Percentiles rank a stretch among this genome's conserved stretches.
Conservation (phyloP, 2,797 vertebrate genomes). For the Yasuhikotakia modesta region DNA sequence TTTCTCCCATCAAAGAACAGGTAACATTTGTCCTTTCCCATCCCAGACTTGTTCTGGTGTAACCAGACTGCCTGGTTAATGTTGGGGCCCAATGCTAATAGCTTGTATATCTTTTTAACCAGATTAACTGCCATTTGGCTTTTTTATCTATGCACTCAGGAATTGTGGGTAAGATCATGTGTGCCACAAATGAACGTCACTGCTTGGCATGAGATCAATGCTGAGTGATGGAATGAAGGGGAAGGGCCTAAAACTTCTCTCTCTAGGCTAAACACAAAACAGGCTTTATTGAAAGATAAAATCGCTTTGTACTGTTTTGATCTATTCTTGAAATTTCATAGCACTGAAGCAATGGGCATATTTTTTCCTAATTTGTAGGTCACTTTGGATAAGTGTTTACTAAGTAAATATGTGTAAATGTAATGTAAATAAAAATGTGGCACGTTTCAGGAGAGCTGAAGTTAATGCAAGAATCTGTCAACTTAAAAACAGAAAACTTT, state of each 20-base stretch:
- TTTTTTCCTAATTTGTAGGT: neutral
- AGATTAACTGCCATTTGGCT: neutral
- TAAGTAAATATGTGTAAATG: neutral
- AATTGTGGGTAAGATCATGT: neutral
- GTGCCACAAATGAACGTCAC: slow-evolving; percentile 43
- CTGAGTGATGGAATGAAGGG: slow-evolving; percentile 67
- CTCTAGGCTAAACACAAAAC: neutral
- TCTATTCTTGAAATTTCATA: neutral
- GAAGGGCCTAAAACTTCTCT: neutral
- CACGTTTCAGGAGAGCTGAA: neutral
- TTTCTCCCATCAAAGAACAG: neutral
- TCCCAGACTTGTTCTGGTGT: neutral
- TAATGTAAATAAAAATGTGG: neutral
- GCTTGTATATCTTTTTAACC: neutral
- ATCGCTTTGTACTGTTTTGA: neutral
- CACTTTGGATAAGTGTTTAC: neutral
- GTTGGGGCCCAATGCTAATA: neutral
- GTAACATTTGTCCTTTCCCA: slow-evolving; percentile 32
- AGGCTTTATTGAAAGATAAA: slow-evolving; percentile 26
- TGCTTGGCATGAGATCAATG: slow-evolving; percentile 55
- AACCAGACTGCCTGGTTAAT: neutral
- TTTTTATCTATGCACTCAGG: slow-evolving; percentile 8
- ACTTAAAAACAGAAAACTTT: neutral
- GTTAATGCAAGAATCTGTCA: neutral
- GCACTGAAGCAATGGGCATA: neutral